Conservation (phyloP, 2,888 invertebrate genomes). For the Zaprionus lineosus region DNA sequence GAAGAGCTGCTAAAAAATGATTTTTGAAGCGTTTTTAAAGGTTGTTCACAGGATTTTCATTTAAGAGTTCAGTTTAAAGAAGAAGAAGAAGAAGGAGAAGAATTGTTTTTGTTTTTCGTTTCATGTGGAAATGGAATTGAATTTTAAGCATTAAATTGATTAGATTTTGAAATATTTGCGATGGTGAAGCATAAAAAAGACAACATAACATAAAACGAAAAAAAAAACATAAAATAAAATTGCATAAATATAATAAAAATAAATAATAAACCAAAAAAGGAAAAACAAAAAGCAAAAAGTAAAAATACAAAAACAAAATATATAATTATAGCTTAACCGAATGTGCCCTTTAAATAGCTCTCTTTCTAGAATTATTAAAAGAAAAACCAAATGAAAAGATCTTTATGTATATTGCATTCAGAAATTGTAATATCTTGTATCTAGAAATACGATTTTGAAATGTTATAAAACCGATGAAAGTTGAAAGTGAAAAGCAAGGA, state of each 20-base stretch:
- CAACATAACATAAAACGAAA: constrained; percentile 27
- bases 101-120: constrained; percentile 10
- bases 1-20: constrained; percentile 31
- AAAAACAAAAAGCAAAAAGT: constrained; percentile 21
- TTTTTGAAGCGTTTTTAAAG: constrained; percentile 51
- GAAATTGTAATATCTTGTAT: constrained; percentile 55
- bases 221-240: constrained; percentile 16
- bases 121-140: constrained; percentile 66
- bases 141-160: constrained; percentile 31
- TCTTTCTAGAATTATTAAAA: constrained; percentile 81
- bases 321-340: constrained; percentile 83
- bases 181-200: no score
- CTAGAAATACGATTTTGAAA: constrained; percentile 62
- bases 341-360: constrained; percentile 84
- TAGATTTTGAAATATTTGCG: constrained; percentile 7
- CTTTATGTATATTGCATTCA: constrained; percentile 46
- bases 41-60: constrained; percentile 32
- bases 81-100: constrained; percentile 1
- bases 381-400: constrained; percentile 30
- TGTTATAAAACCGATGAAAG: constrained; percentile 62
- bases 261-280: constrained; percentile 27
- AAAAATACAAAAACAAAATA: constrained; percentile 33
- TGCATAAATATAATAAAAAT: constrained; percentile 24
- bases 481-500: constrained; percentile 24
- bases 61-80: constrained; percentile 10